Evolutionary conservation across 2,888 invertebrate genomes (phyloP).

Genomic region (Serrognathus titanus): DNA sequence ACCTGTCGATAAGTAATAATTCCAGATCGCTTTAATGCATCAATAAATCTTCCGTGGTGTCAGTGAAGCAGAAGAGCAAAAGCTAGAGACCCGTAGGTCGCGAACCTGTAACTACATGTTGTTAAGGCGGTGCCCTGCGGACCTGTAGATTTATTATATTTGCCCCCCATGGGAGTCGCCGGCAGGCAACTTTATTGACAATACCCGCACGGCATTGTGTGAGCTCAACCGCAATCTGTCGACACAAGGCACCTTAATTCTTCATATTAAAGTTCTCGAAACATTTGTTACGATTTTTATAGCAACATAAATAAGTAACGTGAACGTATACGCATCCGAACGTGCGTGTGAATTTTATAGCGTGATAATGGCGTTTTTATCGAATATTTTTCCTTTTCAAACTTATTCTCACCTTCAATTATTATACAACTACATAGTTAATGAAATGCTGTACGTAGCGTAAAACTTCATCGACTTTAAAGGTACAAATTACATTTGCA

Average conservation of each 20-base stretch:
- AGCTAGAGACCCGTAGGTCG: constrained; percentile 10
- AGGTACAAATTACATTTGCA: no score
- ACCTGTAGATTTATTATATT: constrained; percentile 28
- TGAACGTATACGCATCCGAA: no score
- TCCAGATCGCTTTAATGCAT: no score
- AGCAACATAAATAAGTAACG: neutral
- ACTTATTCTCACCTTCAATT: no score
- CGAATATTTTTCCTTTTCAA: no score
- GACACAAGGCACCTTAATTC: constrained; percentile 15
- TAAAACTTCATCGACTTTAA: no score
- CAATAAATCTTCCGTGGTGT: neutral
- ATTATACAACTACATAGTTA: no score
- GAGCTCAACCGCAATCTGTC: constrained; percentile 13
- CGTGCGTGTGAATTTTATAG: no score
- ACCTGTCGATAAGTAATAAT: no score
- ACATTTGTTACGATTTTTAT: constrained; percentile 4
- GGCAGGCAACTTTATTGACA: constrained; percentile 16
- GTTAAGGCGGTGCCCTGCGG: constrained; percentile 21
- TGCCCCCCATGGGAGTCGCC: constrained; percentile 16
- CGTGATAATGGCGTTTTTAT: no score
- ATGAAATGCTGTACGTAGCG: no score
- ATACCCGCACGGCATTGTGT: constrained; percentile 9
- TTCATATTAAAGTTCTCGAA: constrained; percentile 9
- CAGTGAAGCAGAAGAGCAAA: neutral
- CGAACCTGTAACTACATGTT: constrained; percentile 23